Conservation (phyloP, 2,797 vertebrate species). For the Crax fasciolata region DNA sequence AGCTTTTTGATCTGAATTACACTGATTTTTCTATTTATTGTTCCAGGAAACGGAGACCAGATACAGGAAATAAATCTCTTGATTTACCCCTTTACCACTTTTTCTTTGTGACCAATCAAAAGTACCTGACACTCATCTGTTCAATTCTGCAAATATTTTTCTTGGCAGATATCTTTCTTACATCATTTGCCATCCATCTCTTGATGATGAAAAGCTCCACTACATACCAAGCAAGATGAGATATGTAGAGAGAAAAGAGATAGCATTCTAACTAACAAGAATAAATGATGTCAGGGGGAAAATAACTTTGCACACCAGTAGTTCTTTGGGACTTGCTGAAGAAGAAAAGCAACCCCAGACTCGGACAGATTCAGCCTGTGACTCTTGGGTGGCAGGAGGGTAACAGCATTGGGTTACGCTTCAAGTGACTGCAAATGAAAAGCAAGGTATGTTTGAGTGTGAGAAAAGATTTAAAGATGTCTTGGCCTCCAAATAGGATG, state of each 20-base stretch:
- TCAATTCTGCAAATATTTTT: background rate
- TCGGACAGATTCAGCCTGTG: background rate
- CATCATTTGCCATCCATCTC: background rate
- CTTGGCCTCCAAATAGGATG: background rate
- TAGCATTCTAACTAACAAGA: background rate
- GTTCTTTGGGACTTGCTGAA: background rate
- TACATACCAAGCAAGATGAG: background rate
- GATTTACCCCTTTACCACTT: background rate
- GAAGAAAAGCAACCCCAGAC: background rate
- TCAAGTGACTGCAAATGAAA: background rate
- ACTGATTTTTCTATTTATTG: background rate
- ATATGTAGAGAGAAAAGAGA: slow-evolving; percentile 13
- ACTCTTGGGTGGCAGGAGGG: background rate
- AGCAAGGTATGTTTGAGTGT: background rate
- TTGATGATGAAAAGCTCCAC: background rate
- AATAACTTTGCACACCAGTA: background rate
- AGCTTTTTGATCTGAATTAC: background rate
- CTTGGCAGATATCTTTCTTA: background rate
- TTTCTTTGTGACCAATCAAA: background rate
- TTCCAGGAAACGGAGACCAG: background rate
- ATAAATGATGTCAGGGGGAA: background rate
- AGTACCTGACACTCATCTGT: background rate
- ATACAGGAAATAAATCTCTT: background rate
- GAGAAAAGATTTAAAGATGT: background rate
- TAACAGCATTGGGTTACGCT: background rate